A percentile compares a stretch with the other conserved stretches of the same genome.
Conservation (phyloP, 2,797 vertebrate species). For the Dallia pectoralis region DNA sequence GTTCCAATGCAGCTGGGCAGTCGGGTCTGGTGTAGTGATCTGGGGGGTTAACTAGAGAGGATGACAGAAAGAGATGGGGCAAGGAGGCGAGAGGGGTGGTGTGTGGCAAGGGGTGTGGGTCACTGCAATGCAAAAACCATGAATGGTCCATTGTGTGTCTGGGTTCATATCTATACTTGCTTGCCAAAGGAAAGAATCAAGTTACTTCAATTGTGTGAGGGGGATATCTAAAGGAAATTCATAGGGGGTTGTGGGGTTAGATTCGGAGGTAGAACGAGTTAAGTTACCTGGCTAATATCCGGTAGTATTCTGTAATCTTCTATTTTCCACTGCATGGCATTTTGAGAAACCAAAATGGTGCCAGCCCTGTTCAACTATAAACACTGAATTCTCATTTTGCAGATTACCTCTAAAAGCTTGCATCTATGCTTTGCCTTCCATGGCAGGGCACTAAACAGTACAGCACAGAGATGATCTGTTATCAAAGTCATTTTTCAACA, state of each 20-base stretch:
- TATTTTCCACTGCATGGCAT: constrained; percentile 17
- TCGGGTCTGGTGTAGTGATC: constrained; percentile 4
- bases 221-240: constrained; percentile 74
- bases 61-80: constrained; percentile 12
- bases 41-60: background rate
- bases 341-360: constrained; percentile 5
- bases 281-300: constrained; percentile 50
- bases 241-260: constrained; percentile 57
- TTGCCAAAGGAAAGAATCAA: constrained; percentile 69
- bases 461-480: background rate
- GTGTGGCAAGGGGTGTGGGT: constrained; percentile 17
- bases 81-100: constrained; percentile 11
- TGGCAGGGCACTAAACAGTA: background rate
- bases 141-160: constrained; percentile 73
- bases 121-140: constrained; percentile 51
- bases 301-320: constrained; percentile 40
- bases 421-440: background rate
- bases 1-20: constrained; percentile 65
- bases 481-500: too few relatives aligned
- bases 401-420: background rate
- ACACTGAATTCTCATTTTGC: background rate
- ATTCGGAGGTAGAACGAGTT: constrained; percentile 46
- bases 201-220: constrained; percentile 76
- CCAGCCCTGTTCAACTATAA: background rate
- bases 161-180: constrained; percentile 65